Percentiles rank a stretch among this genome's conserved stretches.
Evolutionary conservation across 2,797 vertebrate genomes (phyloP).

Genomic region (Myotis vivesi): DNA sequence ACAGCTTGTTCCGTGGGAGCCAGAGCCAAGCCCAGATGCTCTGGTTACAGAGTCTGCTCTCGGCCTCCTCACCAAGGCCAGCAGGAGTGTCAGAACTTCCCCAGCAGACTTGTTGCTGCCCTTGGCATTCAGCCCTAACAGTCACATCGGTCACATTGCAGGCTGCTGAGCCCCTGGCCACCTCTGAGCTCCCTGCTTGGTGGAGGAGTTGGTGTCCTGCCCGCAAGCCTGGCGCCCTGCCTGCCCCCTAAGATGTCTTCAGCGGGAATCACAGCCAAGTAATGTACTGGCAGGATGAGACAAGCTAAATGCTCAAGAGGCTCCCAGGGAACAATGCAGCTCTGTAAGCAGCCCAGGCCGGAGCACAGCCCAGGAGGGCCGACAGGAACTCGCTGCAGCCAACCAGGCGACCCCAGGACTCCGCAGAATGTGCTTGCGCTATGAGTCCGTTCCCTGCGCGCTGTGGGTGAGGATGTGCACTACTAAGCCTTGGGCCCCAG

Average conservation of each 20-base stretch:
- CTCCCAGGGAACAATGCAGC: background rate
- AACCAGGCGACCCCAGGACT: background rate
- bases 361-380: background rate
- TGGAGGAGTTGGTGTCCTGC: background rate
- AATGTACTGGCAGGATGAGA: conserved; percentile 59
- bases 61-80: background rate
- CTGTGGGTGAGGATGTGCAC: fast-evolving
- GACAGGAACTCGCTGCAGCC: conserved; percentile 19
- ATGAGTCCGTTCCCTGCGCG: background rate
- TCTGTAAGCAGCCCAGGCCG: conserved; percentile 25
- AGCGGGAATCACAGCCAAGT: conserved; percentile 49
- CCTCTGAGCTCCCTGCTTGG: background rate
- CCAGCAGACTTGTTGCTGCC: background rate
- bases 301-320: conserved; percentile 24
- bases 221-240: conserved; percentile 54
- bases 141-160: background rate
- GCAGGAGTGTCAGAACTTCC: background rate
- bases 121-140: background rate
- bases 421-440: background rate
- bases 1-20: background rate
- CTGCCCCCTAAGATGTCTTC: conserved; percentile 57
- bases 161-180: background rate
- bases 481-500: background rate
- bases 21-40: background rate
- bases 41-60: background rate